Base-by-base conservation (phyloP, 1,140 invertebrate genomes). In the Drosophila pallidifrons region DNA sequence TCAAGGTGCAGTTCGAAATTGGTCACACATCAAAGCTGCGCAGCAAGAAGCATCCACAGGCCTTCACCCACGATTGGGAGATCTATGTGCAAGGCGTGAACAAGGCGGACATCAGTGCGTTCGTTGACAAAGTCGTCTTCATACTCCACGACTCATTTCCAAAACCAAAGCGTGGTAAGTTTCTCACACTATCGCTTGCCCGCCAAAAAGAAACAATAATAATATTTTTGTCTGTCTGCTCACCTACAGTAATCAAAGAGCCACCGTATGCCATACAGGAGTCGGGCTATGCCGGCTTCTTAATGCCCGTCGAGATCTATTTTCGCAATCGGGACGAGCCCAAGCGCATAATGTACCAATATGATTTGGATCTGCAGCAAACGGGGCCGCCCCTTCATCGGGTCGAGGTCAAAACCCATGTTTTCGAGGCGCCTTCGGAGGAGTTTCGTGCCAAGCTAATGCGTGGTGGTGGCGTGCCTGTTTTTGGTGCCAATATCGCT, bases 61-160 rank as follows among this genome's bases (percentile, higher is more conserved):
- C 97, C 11, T 99, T 97, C 87, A 99, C 98, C 75, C 98, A 99
- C 94, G 98, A 99, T 92, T 99, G 98, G 98, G 97, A 98, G 93
- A 96, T 99, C n/a, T 99, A 97, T 94, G 97, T 99, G 3, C 94
- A 96, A 59, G 98, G 98, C 65, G 94, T 95, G 75, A 97, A 98
- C 82, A 95, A 96, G 75, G 94, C 95, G 71, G 95, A 97, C 82
- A 98, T 99, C 77, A 95, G 97, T 78, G 94, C 97, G 89, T 99
- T 97, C 94, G 95, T 99, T 45, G 98, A 99, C 55, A 99, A 98
- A 95, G 97, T 99, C 76, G 96, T 99, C 3, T 99, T 99, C 92
- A 93, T 96, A 91, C 94, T 99, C 7, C 98, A 99, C 91, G 96
- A 97, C 59, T 98, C 97, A 38, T 99, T 99, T 94, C 95, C 95